Conservation (phyloP, 2,113 vertebrate genomes). For the Cichladusa arquata region DNA sequence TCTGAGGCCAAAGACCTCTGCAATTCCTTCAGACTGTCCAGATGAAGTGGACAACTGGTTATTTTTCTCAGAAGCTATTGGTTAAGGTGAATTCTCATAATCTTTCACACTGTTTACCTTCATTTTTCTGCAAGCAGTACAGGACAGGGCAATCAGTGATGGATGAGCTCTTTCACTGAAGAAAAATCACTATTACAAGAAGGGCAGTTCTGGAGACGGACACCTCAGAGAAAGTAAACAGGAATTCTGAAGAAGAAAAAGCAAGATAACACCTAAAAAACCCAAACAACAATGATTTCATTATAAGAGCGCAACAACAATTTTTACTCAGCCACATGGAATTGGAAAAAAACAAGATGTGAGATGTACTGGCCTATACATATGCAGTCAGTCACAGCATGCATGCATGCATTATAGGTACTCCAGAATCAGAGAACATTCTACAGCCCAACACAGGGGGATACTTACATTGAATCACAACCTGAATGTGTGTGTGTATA, state of each 20-base stretch:
- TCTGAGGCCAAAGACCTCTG: not conserved
- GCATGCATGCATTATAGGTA: not conserved
- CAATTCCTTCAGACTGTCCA: not conserved
- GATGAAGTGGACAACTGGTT: not conserved
- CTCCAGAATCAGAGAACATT: not conserved
- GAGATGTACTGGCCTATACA: not conserved
- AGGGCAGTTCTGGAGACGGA: not conserved
- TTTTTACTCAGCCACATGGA: not conserved
- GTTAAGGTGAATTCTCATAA: not conserved
- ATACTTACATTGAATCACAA: not conserved
- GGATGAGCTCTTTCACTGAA: not conserved
- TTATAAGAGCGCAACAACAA: not conserved
- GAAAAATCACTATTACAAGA: not conserved
- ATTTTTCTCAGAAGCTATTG: not conserved
- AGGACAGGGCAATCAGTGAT: not conserved
- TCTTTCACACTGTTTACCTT: not conserved
- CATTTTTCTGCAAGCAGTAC: not conserved
- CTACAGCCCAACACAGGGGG: not conserved
- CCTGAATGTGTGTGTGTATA: not conserved
- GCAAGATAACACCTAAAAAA: not conserved
- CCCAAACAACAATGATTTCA: not conserved
- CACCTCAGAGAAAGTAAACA: not conserved
- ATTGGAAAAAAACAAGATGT: not conserved
- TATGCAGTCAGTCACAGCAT: not conserved
- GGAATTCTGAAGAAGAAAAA: not conserved